Evolutionary conservation across 2,113 vertebrate genomes (phyloP).

Genomic region (Amblyopsis rosae): DNA sequence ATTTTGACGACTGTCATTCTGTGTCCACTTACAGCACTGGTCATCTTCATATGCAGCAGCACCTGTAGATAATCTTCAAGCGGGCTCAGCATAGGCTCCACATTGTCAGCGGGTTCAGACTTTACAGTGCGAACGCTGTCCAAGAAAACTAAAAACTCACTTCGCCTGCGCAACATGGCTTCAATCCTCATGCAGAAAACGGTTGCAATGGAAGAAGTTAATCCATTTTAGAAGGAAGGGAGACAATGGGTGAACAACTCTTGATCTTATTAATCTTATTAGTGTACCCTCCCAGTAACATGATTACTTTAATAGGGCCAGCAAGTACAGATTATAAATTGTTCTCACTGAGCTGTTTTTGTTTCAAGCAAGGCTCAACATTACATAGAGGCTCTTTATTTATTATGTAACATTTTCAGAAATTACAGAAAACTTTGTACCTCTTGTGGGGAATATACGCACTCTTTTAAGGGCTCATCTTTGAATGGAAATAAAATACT

Average conservation of each 20-base stretch:
- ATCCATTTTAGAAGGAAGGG: conserved; percentile 34
- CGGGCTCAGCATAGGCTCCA: conserved; percentile 29
- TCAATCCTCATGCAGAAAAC: not conserved
- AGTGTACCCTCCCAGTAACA: conserved; percentile 40
- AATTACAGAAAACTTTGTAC: conserved; percentile 19
- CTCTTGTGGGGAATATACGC: conserved; percentile 8
- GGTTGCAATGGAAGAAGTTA: not conserved
- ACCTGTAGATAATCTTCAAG: conserved; percentile 67
- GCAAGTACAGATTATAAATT: conserved; percentile 62
- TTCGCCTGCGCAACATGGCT: conserved; percentile 64
- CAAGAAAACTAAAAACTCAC: conserved; percentile 68
- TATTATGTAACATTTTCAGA: conserved; percentile 49
- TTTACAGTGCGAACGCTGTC: conserved; percentile 40
- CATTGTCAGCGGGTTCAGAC: conserved; percentile 19
- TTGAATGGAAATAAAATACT: not conserved
- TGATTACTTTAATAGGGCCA: conserved; percentile 49
- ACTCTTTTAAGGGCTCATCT: not conserved
- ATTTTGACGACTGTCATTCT: not conserved
- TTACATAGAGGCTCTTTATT: conserved; percentile 51
- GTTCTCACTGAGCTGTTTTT: conserved; percentile 66
- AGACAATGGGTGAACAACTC: not conserved
- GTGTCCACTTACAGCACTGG: conserved; percentile 67
- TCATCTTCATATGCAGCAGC: conserved; percentile 70
- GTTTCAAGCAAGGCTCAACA: conserved; percentile 24
- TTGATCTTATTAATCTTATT: conserved; percentile 71